Conservation (phyloP, 2,888 invertebrate species). For the Hirtodrosophila histrioides region DNA sequence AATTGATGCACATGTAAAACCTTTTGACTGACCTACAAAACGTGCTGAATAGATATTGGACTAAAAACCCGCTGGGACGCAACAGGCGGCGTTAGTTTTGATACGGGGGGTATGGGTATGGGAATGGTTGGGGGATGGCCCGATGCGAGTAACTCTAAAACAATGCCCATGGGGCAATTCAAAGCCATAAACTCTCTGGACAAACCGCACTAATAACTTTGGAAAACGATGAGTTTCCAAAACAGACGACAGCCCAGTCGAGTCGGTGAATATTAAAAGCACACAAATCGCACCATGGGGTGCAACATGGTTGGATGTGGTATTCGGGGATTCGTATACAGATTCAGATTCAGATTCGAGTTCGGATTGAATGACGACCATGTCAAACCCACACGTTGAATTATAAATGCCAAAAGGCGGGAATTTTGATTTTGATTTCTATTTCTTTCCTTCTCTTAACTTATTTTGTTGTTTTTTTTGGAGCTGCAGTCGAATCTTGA, state of each 20-base stretch:
- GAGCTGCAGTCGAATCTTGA: slow-evolving; percentile 12
- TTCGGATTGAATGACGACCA: slow-evolving; percentile 47
- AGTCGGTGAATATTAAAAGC: slow-evolving; percentile 77
- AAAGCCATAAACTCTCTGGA: slow-evolving; percentile 40
- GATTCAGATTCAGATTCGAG: not conserved
- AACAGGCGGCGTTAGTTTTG: slow-evolving; percentile 61
- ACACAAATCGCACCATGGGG: slow-evolving; percentile 73
- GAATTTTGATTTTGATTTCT: slow-evolving; percentile 16
- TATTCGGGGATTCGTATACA: too few species aligned
- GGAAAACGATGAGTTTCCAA: slow-evolving; percentile 77
- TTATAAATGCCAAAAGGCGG: slow-evolving; percentile 16
- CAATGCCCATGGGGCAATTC: slow-evolving; percentile 53
- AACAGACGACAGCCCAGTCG: slow-evolving; percentile 45
- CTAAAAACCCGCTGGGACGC: slow-evolving; percentile 65
- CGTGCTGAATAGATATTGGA: slow-evolving; percentile 49
- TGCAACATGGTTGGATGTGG: slow-evolving; percentile 45
- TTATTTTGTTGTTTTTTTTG: not conserved
- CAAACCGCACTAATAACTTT: slow-evolving; percentile 66
- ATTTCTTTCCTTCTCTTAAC: not conserved
- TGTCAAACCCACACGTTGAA: slow-evolving; percentile 70
- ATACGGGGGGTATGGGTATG: not conserved
- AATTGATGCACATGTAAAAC: slow-evolving; percentile 67
- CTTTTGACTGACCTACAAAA: slow-evolving; percentile 62
- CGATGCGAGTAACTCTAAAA: slow-evolving; percentile 28
- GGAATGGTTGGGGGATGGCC: too few species aligned